phyloP scores from a whole-genome alignment of 2,888 invertebrate species.

The Bembecia ichneumoniformis region DNA sequence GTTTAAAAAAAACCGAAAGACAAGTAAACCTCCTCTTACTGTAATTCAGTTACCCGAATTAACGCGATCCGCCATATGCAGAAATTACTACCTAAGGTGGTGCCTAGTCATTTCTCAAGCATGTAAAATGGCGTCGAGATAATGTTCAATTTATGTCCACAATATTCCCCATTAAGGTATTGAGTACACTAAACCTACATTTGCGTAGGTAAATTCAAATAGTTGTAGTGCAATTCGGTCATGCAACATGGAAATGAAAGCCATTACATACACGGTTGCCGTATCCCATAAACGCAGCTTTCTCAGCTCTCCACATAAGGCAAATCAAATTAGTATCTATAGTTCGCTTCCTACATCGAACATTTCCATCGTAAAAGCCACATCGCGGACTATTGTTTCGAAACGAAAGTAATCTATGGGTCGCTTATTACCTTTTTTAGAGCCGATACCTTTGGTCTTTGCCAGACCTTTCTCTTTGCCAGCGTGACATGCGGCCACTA shows the following conservation, averaged over 20 bases:
- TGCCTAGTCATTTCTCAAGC: too few species aligned
- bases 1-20: too few species aligned
- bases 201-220: too few species aligned
- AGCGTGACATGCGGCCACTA: conserved; percentile 36
- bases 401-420: conserved; percentile 34
- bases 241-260: conserved; percentile 1
- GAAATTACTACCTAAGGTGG: too few species aligned
- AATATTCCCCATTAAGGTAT: too few species aligned
- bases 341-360: conserved; percentile 41
- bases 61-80: too few species aligned
- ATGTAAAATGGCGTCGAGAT: too few species aligned
- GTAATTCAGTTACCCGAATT: too few species aligned
- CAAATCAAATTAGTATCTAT: conserved; percentile 51
- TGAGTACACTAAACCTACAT: too few species aligned
- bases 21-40: too few species aligned
- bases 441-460: conserved; percentile 48
- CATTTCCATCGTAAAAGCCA: conserved; percentile 33
- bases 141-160: too few species aligned
- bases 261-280: conserved; percentile 26
- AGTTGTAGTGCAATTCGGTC: neutral
- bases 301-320: conserved; percentile 51
- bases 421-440: conserved; percentile 53
- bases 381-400: conserved; percentile 22
- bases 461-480: conserved; percentile 18
- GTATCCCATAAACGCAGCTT: conserved; percentile 35